Evolutionary conservation across 2,113 vertebrate species (phyloP), one percentile per base, ranked within the genome.

Genomic region (Onychostoma macrolepis): DNA sequence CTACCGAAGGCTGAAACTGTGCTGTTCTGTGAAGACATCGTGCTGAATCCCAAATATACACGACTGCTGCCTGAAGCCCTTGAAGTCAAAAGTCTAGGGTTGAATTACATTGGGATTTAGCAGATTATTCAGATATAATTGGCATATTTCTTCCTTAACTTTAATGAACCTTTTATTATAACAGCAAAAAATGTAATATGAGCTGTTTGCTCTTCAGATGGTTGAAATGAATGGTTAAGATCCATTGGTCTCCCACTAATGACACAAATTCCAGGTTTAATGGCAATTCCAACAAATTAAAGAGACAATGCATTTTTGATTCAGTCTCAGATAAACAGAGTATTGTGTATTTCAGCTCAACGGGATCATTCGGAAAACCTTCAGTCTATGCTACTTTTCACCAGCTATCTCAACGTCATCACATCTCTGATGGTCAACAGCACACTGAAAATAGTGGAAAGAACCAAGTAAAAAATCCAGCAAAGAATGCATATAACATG

Each of bases 31-130:
- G 19, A 56, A 65, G 53, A 69, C 26, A n/a, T 61, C 26, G 2
- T 21, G 65, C 58, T 63, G 58, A 87, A 82, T 36, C 43, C 38
- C 38, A 72, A 76, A 87, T 63, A 65, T 41, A 82, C 38, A 87
- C 36, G 43, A 43, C 69, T 75, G 67, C 38, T 77, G 38, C n/a
- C n/a, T 10, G 33, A 71, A 71, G 33, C 28, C 48, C 45, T 36
- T 19, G 26, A 21, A 45, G n/a, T 80, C 53, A 19, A 4, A 12
- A n/a, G 26, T 53, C 74, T 48, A 17, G 74, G 13, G 19, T n/a
- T 45, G 38, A 9, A 10, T 17, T 26, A 38, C 4, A 50, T 5
- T 50, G 48, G 15, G 13, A 50, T n/a, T 8, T 3, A 61, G 50
- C 19, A 24, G 50, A 80, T 61, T 65, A 58, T 45, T 53, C 3